Evolutionary conservation across 1,140 invertebrate genomes (phyloP), one percentile per base, ranked within the genome.

Genomic region (Macrobrachium nipponense): DNA sequence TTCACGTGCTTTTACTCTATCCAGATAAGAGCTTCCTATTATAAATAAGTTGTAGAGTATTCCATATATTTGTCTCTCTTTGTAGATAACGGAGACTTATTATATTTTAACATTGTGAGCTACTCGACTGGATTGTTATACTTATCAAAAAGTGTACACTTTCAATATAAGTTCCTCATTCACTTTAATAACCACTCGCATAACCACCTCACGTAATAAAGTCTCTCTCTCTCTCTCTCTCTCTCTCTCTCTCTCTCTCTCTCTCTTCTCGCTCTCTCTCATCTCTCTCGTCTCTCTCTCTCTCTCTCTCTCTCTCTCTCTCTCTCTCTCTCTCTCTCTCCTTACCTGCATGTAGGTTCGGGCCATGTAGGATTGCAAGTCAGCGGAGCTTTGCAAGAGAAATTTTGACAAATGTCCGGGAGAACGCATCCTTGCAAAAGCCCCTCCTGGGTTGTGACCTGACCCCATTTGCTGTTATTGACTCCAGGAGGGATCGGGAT

Each of bases 321-420:
- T 36, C 76, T 17, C 17, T 36, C 7, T 11, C 58, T 58, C 23
- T 60, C 17, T 51, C 20, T 62, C 12, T n/a, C 18, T 15, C 76
- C 76, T 79, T n/a, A 85, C 83, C 83, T 77, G 70, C 83, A 85
- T 18, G 78, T 10, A 20, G 78, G 83, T 36, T 77, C 79, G 17
- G 76, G 43, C 83, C 83, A 85, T 64, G 79, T 66, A 27, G 78
- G 76, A n/a, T 72, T 51, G 36, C 83, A 85, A 77, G 83, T 85
- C 17, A 85, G 83, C 6, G 83, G 83, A 14, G 78, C 76, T 17
- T 76, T 43, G 64, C 83, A 85, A 66, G 64, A 72, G 27, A 85
- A 76, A 58, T 85, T 85, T 58, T 76, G 43, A 27, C 83, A 85
- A 2, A 64, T 77, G 10, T 76, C 43, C 3, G 76, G 76, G 17